Evolutionary conservation across 2,888 invertebrate species (phyloP), one percentile per base, ranked within the genome.

Genomic region (Leptothorax acervorum): DNA sequence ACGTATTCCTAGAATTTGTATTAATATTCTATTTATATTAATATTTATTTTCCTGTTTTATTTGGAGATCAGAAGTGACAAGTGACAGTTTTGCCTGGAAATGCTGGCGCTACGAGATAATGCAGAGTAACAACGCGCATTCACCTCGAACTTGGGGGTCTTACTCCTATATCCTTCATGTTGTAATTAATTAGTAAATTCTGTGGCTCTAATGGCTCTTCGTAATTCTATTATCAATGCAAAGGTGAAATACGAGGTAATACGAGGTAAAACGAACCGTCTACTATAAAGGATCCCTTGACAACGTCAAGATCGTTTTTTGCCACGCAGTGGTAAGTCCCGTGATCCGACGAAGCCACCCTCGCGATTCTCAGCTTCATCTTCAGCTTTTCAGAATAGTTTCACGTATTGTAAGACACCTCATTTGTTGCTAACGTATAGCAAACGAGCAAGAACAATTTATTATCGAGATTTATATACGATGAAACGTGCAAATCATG

Each of bases 261-360:
- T 71, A 39, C 3, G 48, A 39, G 28, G 2, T 31, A 28, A 75
- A n/a, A 78, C 83, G 15, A 85, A 94, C 97, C 97, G 92, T 96
- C 96, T 55, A 97, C 94, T 83, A 96, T 96, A 86, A 97, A 96
- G 76, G 96, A 96, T 23, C 98, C 98, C 93, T 97, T 97, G 0
- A 98, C 97, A 65, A 97, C 96, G 88, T 98, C 97, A 39, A 98
- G 95, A 89, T 97, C 97, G 93, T 98, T 99, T 94, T 98, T 98
- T 82, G 97, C 97, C 78, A 98, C 97, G 93, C 99, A 99, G 93
- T 97, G 97, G 95, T 98, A 99, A 86, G 96, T 96, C 23, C 97
- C 97, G 82, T 97, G 96, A 93, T 99, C 98, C 78, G 96, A 95
- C 6, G 96, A 95, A 57, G 96, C 96, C 55, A 98, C 95, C 85